These are phyloP conservation scores for Nebria brevicollis DNA, from an alignment of 2,888 invertebrate species.

Conservation along the genomic window DNA sequence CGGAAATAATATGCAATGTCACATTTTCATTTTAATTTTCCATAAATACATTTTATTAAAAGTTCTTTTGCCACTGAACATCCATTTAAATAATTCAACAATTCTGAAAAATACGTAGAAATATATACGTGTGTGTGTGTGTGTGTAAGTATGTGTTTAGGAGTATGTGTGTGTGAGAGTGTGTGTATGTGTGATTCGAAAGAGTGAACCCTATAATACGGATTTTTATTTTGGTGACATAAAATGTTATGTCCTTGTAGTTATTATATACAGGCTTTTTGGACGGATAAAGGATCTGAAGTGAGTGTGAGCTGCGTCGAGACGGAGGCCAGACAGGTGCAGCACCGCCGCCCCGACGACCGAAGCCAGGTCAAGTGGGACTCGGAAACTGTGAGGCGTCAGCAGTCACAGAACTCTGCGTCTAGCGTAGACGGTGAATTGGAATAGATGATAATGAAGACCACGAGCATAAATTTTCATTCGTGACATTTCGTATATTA, in stretches of 20 bases:
- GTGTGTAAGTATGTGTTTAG: too few species aligned
- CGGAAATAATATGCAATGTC: conserved; percentile 6
- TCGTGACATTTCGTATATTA: not conserved
- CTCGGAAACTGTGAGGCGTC: conserved; percentile 22
- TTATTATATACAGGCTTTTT: not conserved
- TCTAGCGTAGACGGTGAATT: conserved; percentile 29
- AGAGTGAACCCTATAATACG: too few species aligned
- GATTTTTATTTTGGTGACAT: too few species aligned
- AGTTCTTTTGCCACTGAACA: too few species aligned
- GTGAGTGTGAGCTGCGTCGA: conserved; percentile 22
- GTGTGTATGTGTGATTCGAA: too few species aligned
- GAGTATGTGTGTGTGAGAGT: too few species aligned
- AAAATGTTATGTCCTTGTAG: too few species aligned
- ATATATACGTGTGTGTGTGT: too few species aligned
- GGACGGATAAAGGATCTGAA: conserved; percentile 16
- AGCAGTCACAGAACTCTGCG: conserved; percentile 22
- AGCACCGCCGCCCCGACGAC: conserved; percentile 18
- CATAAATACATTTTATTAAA: too few species aligned
- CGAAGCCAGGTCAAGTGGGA: conserved; percentile 37
- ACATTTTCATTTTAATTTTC: not conserved
- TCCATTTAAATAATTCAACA: too few species aligned
- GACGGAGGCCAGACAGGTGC: conserved; percentile 44
- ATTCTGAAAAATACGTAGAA: too few species aligned
- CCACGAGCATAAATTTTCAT: not conserved
- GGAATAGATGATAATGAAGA: conserved; percentile 39